Base-by-base conservation (phyloP, 2,797 vertebrate genomes). In the Basileuterus tristriatus region DNA sequence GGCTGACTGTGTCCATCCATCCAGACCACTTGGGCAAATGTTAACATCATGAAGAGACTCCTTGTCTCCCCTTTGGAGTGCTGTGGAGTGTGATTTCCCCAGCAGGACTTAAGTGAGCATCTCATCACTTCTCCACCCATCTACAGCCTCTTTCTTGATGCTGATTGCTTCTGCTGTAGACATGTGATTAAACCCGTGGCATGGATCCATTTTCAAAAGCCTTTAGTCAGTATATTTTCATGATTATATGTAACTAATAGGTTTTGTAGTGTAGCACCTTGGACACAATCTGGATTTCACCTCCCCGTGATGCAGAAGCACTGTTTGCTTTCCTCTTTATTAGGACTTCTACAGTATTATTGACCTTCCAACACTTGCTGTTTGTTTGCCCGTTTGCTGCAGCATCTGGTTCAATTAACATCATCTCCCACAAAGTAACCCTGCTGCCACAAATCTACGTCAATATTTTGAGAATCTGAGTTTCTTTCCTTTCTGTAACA, bases 341-440 rank as follows among this genome's bases (percentile, higher is more conserved):
- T 50, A 36, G 29, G 36, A 47, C 21, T 85, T 80, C 59, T 29
- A 4, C 43, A 68, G 26, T 20, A 2, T 46, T 87, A 85, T 27
- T 75, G 87, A 44, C 53, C 43, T 88, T 70, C 44, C 67, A 89
- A 52, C 86, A 93, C 77, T 78, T 83, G 88, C 74, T 93, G 36
- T 91, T 90, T 81, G 59, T 67, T 55, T 70, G 63, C 53, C 36
- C 81, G 34, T 62, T 82, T 79, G 62, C 81, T 68, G 58, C 55
- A 90, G 63, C 83, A 74, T 71, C 83, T 88, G 85, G 29, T 72
- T 83, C 80, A 39, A n/a, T 72, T 64, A 65, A 41, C 18, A 36
- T 29, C 52, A 46, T 9, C 36, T 59, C 52, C 72, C 1, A 0
- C 56, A 56, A 79, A 82, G 72, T 69, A 30, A 34, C 27, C 12